These are phyloP conservation scores for Poecilobothrus nobilitatus DNA, from an alignment of 2,888 invertebrate genomes.

Conservation along the genomic window DNA sequence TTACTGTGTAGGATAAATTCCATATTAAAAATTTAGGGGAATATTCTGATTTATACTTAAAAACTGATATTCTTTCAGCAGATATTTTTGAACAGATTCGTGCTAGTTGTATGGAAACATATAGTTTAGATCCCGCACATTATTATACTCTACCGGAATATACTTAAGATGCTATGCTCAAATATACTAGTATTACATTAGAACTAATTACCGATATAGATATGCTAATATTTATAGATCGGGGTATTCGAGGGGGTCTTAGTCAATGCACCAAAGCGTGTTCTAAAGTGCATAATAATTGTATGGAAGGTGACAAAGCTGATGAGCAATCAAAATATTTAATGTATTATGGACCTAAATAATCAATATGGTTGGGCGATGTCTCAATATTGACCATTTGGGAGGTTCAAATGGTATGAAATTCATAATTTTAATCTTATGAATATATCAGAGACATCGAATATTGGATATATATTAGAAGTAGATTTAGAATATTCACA, in stretches of 20 bases:
- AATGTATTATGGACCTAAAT: too few species aligned
- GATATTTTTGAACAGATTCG: slow-evolving; percentile 24
- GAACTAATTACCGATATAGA: not conserved
- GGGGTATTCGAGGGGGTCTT: not conserved
- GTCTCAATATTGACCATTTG: slow-evolving; percentile 11
- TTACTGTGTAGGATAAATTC: too few species aligned
- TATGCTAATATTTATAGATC: not conserved
- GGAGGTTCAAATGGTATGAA: too few species aligned
- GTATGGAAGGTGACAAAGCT: not conserved
- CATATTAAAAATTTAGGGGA: too few species aligned
- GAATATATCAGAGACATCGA: too few species aligned
- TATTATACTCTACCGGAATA: slow-evolving; percentile 11
- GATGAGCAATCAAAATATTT: not conserved
- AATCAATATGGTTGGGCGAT: slow-evolving; percentile 17
- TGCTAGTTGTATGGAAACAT: not conserved
- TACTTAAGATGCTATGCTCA: slow-evolving; percentile 1
- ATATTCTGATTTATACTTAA: too few species aligned
- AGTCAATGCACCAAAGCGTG: not conserved
- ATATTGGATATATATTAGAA: too few species aligned
- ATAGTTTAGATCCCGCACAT: too few species aligned
- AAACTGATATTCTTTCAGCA: too few species aligned
- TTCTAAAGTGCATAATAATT: too few species aligned
- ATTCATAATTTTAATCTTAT: too few species aligned
- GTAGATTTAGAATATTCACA: too few species aligned
- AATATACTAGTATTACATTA: slow-evolving; percentile 24